Evolutionary conservation across 2,888 invertebrate species (phyloP).

Genomic region (Liodrosophila aerea): DNA sequence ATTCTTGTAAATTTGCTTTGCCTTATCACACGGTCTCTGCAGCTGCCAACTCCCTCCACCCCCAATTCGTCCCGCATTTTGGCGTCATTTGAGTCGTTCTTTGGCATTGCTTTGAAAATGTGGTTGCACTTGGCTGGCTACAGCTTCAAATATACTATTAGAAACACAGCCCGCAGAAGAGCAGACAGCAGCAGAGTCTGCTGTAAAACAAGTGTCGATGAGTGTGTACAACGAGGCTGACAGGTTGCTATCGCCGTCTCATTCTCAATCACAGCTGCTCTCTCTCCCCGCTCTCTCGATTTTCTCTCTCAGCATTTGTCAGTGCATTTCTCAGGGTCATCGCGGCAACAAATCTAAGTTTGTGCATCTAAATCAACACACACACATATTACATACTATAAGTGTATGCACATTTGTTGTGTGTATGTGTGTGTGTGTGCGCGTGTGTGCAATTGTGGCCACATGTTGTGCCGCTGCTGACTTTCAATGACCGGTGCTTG

Average conservation of each 20-base stretch:
- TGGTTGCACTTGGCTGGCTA: constrained; percentile 66
- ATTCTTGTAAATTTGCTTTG: constrained; percentile 47
- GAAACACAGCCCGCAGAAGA: constrained; percentile 27
- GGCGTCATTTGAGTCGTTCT: constrained; percentile 11
- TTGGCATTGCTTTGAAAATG: constrained; percentile 76
- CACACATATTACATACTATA: background rate
- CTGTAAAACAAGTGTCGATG: constrained; percentile 28
- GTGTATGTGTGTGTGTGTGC: constrained; percentile 6
- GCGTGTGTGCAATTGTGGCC: constrained; percentile 38
- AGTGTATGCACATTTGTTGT: constrained; percentile 4
- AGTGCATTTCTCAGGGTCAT: constrained; percentile 65
- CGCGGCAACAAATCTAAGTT: constrained; percentile 41
- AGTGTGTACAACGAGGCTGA: constrained; percentile 61
- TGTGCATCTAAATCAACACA: constrained; percentile 63
- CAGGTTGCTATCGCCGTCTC: constrained; percentile 31
- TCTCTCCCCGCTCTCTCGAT: constrained; percentile 32
- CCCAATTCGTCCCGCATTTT: no score
- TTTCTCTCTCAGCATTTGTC: constrained; percentile 35
- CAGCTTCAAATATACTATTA: constrained; percentile 16
- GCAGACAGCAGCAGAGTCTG: background rate
- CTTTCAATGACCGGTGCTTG: constrained; percentile 60
- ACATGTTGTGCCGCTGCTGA: constrained; percentile 52
- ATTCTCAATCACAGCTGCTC: constrained; percentile 31
- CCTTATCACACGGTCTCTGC: constrained; percentile 35
- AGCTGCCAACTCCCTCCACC: no score